These are phyloP conservation scores for Paraescarpia echinospica DNA, from an alignment of 1,140 invertebrate species.

Conservation along the genomic window DNA sequence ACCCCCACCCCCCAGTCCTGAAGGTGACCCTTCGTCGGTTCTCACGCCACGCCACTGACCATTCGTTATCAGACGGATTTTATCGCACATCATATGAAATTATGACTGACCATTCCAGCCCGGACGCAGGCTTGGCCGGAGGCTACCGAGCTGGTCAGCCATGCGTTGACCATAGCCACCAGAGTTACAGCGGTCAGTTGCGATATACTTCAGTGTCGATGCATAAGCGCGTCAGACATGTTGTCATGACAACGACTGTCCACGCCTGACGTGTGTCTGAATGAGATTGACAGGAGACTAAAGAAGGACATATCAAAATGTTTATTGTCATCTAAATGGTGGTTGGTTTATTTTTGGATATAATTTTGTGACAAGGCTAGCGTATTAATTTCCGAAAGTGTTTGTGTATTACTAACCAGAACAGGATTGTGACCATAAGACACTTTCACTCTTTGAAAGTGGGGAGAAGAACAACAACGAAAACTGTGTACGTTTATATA, in stretches of 20 bases:
- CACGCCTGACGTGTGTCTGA: background rate
- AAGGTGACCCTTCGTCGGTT: background rate
- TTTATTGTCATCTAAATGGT: background rate
- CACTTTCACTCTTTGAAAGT: too few relatives aligned
- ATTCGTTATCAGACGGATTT: background rate
- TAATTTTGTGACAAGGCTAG: background rate
- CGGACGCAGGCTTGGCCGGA: background rate
- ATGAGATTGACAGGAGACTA: background rate
- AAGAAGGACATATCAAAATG: background rate
- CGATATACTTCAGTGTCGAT: background rate
- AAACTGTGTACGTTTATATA: too few relatives aligned
- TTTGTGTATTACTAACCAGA: too few relatives aligned
- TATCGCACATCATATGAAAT: background rate
- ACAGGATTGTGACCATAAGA: too few relatives aligned
- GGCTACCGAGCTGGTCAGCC: background rate
- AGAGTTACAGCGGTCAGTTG: background rate
- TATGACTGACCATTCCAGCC: background rate
- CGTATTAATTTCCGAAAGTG: too few relatives aligned
- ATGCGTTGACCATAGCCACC: background rate
- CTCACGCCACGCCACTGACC: background rate
- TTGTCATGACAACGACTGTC: background rate
- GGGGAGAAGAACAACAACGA: too few relatives aligned
- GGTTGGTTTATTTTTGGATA: background rate
- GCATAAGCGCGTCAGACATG: background rate
- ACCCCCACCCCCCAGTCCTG: background rate